Evolutionary conservation across 2,113 vertebrate genomes (phyloP).

Genomic region (Oncorhynchus mykiss): DNA sequence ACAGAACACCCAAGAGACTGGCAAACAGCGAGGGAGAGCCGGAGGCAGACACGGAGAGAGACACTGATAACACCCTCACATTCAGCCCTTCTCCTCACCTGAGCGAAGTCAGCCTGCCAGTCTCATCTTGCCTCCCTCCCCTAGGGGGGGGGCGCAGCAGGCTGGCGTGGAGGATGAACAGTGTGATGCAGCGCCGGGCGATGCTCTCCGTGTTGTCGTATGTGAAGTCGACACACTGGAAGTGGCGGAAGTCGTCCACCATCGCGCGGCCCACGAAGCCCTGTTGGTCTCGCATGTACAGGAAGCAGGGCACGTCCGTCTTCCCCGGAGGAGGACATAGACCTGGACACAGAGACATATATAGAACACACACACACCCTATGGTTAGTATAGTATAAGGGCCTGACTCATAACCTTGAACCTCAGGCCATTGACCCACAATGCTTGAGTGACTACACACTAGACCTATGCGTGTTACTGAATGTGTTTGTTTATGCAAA

Average conservation of each 20-base stretch:
- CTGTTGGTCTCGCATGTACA: conserved; percentile 98
- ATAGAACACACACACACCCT: conserved; percentile 5
- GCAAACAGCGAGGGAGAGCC: too few relatives aligned
- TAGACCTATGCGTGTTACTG: too few relatives aligned
- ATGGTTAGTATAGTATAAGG: background rate
- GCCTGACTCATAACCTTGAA: background rate
- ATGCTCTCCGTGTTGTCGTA: conserved; percentile 89
- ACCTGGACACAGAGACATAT: conserved; percentile 60
- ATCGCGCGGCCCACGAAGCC: conserved; percentile 91
- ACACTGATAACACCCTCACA: too few relatives aligned
- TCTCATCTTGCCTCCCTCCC: conserved; percentile 94
- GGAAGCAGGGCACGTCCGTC: conserved; percentile 89
- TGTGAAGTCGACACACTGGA: conserved; percentile 91
- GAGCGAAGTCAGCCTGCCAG: conserved; percentile 92
- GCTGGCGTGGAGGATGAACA: conserved; percentile 90
- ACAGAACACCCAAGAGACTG: background rate
- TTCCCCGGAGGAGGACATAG: conserved; percentile 77
- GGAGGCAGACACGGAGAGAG: background rate
- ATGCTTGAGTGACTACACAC: background rate
- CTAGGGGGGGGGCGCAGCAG: conserved; percentile 87
- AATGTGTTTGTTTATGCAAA: too few relatives aligned
- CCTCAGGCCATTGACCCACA: background rate
- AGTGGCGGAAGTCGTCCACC: conserved; percentile 91
- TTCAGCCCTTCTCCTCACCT: conserved; percentile 71
- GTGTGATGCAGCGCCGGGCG: conserved; percentile 85